Conservation (phyloP, 2,888 invertebrate genomes). For the Drosophila paramelanica region DNA sequence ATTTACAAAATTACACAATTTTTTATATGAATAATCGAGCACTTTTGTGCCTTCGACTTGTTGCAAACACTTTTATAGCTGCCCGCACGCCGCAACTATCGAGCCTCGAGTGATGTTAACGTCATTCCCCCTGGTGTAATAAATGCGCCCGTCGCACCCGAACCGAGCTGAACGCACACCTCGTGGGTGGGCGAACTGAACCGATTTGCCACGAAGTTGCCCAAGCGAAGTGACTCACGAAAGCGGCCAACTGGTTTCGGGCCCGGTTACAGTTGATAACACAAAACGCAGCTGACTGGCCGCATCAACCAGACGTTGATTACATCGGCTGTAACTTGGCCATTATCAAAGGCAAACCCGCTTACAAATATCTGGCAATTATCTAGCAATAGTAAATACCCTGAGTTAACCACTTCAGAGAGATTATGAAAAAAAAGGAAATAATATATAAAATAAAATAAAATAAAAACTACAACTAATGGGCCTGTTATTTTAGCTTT, state of each 20-base stretch:
- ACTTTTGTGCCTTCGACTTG: conserved; percentile 37
- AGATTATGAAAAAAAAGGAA: conserved; percentile 6
- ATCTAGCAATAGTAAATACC: conserved; percentile 19
- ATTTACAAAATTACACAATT: conserved; percentile 24
- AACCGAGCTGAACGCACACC: conserved; percentile 30
- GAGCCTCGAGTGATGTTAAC: conserved; percentile 48
- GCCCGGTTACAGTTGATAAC: conserved; percentile 41
- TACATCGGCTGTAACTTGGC: conserved; percentile 14
- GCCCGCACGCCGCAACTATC: conserved; percentile 51
- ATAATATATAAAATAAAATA: background rate
- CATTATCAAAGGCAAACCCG: conserved; percentile 1
- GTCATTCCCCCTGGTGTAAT: conserved; percentile 36
- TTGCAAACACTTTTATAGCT: conserved; percentile 31
- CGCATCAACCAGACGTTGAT: conserved; percentile 8
- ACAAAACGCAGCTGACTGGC: conserved; percentile 19
- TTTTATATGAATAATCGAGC: too few relatives aligned
- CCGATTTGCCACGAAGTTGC: conserved; percentile 44
- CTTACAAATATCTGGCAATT: conserved; percentile 15
- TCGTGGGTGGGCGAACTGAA: conserved; percentile 48
- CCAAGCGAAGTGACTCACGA: conserved; percentile 39
- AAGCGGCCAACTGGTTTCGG: conserved; percentile 50
- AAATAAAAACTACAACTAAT: conserved; percentile 1
- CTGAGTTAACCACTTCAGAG: conserved; percentile 22
- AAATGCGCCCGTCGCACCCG: conserved; percentile 26
- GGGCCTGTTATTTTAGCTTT: background rate